Base-by-base conservation (phyloP, 1,140 invertebrate genomes). In the Ceratina australensis region DNA sequence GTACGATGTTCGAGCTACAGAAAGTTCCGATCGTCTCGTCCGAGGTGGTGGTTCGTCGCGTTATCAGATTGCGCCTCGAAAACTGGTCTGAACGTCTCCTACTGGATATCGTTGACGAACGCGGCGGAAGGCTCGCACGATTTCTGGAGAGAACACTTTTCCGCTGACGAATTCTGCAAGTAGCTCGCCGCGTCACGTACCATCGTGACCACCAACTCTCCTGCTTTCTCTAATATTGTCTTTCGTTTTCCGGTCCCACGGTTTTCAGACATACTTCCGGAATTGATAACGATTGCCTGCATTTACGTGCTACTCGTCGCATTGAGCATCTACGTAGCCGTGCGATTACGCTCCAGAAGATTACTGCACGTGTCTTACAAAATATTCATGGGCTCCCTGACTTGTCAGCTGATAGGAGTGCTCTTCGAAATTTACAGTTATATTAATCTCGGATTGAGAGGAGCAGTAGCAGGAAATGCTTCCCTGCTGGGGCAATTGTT, bases 91-190 rank as follows among this genome's bases (percentile, higher is more conserved):
- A 90, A 91, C 33, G 63, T 91, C 5, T 82, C 87, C 0, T 91
- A 90, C 64, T 84, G 83, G 77, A 84, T 91, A 60, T 89, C 88
- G 50, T 93, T 98, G 95, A 98, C 96, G 0, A 98, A 98, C 91
- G 96, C 95, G 10, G 92, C 94, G 1, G 95, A n/a, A n/a, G n/a
- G n/a, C n/a, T n/a, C n/a, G n/a, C n/a, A 94, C 0, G 95, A 96
- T 88, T 95, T 95, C 81, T 97, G 96, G 95, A 95, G 95, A 85
- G 94, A 96, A 87, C 97, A 98, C 89, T 97, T 98, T 89, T 98
- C 97, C 0, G 97, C 97, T 54, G 97, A 98, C 91, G 96, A 98
- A 93, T 97, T 98, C 90, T 97, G 97, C 97, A 94, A 96, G 96
- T 94, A 77, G n/a, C 10, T 52, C 50, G n/a, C n/a, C n/a, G n/a